phyloP scores from a whole-genome alignment of 2,888 invertebrate genomes.

The Lochmaea crataegi region DNA sequence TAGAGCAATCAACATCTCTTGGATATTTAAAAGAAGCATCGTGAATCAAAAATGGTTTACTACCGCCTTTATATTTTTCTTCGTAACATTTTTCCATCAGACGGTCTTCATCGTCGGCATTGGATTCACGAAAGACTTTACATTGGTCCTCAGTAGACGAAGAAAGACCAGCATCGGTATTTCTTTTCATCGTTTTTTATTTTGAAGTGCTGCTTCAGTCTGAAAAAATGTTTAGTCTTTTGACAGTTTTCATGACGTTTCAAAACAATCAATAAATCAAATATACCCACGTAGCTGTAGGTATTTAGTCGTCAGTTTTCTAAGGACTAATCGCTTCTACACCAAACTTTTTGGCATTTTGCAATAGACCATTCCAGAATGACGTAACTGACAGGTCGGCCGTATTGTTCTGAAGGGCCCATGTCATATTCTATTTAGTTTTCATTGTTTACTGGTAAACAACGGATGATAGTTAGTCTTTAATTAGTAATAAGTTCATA shows the following conservation, averaged over 20 bases:
- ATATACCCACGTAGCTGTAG: too few relatives aligned
- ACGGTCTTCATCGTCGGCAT: constrained; percentile 45
- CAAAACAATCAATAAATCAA: too few relatives aligned
- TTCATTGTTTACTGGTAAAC: too few relatives aligned
- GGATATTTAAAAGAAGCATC: constrained; percentile 50
- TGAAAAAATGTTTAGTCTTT: not conserved
- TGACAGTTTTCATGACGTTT: not conserved
- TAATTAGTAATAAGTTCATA: too few relatives aligned
- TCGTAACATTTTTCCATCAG: constrained; percentile 56
- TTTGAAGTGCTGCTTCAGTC: not conserved
- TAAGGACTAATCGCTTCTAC: too few relatives aligned
- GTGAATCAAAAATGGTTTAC: constrained; percentile 59
- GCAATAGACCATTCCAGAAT: too few relatives aligned
- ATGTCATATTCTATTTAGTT: too few relatives aligned
- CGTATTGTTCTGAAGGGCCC: too few relatives aligned
- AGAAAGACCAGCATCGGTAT: not conserved
- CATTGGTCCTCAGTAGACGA: constrained; percentile 17
- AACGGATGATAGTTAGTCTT: too few relatives aligned
- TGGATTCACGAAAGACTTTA: constrained; percentile 13
- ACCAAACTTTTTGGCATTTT: too few relatives aligned
- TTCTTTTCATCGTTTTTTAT: constrained; percentile 6
- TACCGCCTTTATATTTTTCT: constrained; percentile 56
- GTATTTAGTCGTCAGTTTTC: too few relatives aligned
- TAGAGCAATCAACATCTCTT: constrained; percentile 49
- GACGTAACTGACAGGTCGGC: too few relatives aligned